A percentile compares a stretch with the other conserved stretches of the same genome.
Conservation (phyloP, 1,140 invertebrate genomes). For the Diorhabda sublineata region DNA sequence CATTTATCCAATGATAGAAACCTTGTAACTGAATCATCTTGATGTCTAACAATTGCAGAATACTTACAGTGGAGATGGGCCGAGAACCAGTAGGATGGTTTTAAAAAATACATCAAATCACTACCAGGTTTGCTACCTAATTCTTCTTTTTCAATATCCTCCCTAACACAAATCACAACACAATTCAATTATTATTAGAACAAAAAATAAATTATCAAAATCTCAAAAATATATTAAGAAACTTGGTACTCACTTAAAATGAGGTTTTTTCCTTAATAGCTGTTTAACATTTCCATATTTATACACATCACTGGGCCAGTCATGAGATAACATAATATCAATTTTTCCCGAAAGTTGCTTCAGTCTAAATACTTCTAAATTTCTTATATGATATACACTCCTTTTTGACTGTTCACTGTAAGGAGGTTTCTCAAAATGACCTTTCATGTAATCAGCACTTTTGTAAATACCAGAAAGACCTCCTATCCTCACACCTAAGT, state of each 20-base stretch:
- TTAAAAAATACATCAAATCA: constrained; percentile 71
- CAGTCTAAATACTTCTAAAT: constrained; percentile 77
- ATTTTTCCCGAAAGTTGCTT: constrained; percentile 66
- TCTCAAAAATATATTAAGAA: neutral
- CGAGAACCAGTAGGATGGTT: constrained; percentile 93
- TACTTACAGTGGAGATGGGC: constrained; percentile 98
- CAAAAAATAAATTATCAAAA: too few species aligned
- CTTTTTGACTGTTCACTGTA: constrained; percentile 74
- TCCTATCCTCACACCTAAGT: constrained; percentile 74
- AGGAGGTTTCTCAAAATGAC: constrained; percentile 83
- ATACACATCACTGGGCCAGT: constrained; percentile 91
- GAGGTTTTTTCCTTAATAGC: constrained; percentile 80
- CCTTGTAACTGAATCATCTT: constrained; percentile 62
- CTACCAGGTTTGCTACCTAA: constrained; percentile 82
- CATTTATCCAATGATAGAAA: constrained; percentile 97
- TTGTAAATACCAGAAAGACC: constrained; percentile 96
- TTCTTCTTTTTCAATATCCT: constrained; percentile 75
- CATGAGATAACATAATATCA: constrained; percentile 93
- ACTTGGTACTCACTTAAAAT: constrained; percentile 63
- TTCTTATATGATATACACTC: constrained; percentile 90
- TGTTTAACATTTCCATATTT: constrained; percentile 76
- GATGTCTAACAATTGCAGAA: constrained; percentile 77
- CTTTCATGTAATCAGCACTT: constrained; percentile 76
- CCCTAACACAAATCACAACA: constrained; percentile 48
- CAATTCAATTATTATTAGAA: too few species aligned